These are phyloP conservation scores for Trichopria drosophilae DNA, from an alignment of 2,888 invertebrate species.

Conservation along the genomic window DNA sequence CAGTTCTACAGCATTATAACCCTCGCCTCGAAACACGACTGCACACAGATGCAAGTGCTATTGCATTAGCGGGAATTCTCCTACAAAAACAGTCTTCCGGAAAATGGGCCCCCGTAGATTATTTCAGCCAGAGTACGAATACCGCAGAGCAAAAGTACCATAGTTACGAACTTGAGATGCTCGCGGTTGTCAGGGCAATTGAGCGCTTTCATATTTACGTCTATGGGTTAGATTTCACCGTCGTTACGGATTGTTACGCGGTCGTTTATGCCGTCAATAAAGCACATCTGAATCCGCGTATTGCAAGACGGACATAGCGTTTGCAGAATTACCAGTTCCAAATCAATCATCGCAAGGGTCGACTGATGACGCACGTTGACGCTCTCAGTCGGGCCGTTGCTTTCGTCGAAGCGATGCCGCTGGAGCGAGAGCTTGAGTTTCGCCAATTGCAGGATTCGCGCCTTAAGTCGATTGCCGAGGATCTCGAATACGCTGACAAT, in stretches of 20 bases:
- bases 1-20: no score
- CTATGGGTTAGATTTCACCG: constrained; percentile 26
- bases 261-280: constrained; percentile 25
- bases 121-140: constrained; percentile 26
- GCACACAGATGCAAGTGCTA: no score
- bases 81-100: no score
- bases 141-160: no score
- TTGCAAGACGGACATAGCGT: constrained; percentile 27
- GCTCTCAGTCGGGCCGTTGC: constrained; percentile 26
- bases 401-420: neutral
- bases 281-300: constrained; percentile 27
- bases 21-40: no score
- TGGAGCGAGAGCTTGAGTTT: neutral
- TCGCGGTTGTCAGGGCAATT: constrained; percentile 26
- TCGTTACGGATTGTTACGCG: constrained; percentile 32
- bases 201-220: constrained; percentile 32
- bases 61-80: no score
- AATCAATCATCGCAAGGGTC: constrained; percentile 24
- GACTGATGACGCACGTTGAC: no score
- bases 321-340: constrained; percentile 30
- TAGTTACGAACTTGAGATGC: no score
- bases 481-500: neutral
- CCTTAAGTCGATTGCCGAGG: neutral
- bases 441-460: neutral
- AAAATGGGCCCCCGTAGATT: constrained; percentile 29